These are phyloP conservation scores for Stenolophus ochropezus DNA, from an alignment of 2,888 invertebrate species.

Conservation along the genomic window DNA sequence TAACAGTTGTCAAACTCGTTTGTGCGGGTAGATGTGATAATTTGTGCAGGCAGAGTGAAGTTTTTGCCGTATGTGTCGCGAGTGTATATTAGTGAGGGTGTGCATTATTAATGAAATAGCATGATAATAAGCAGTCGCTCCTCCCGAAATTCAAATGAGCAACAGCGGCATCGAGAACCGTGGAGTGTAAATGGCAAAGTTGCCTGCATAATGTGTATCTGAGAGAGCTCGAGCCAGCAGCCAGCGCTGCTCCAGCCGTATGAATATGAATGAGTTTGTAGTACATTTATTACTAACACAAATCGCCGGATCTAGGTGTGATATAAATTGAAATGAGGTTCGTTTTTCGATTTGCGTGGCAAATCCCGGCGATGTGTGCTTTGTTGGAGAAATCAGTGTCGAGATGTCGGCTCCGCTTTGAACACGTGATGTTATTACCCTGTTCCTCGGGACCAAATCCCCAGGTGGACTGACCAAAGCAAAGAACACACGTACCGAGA, in stretches of 20 bases:
- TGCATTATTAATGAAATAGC: conserved; percentile 20
- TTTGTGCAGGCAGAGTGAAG: not conserved
- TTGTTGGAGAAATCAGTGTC: conserved; percentile 49
- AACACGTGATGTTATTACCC: conserved; percentile 57
- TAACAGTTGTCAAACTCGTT: too few species aligned
- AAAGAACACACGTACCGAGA: conserved; percentile 54
- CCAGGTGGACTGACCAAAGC: conserved; percentile 45
- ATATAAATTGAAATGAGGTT: conserved; percentile 34
- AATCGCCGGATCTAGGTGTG: conserved; percentile 26
- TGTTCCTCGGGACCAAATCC: conserved; percentile 3
- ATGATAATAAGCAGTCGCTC: conserved; percentile 30
- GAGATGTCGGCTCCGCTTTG: conserved; percentile 41
- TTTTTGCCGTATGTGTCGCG: not conserved
- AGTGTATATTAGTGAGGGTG: not conserved
- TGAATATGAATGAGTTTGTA: conserved; percentile 32
- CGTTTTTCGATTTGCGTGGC: conserved; percentile 14
- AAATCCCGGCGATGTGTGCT: conserved; percentile 22
- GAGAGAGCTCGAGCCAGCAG: too few species aligned
- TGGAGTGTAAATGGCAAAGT: conserved; percentile 32
- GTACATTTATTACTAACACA: conserved; percentile 39
- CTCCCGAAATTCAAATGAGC: conserved; percentile 26
- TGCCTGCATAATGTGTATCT: conserved; percentile 30
- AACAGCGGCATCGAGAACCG: not conserved
- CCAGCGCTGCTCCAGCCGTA: not conserved
- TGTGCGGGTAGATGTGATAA: not conserved